Evolutionary conservation across 2,797 vertebrate genomes (phyloP), one percentile per base, ranked within the genome.

Genomic region (Xiphophorus birchmanni): DNA sequence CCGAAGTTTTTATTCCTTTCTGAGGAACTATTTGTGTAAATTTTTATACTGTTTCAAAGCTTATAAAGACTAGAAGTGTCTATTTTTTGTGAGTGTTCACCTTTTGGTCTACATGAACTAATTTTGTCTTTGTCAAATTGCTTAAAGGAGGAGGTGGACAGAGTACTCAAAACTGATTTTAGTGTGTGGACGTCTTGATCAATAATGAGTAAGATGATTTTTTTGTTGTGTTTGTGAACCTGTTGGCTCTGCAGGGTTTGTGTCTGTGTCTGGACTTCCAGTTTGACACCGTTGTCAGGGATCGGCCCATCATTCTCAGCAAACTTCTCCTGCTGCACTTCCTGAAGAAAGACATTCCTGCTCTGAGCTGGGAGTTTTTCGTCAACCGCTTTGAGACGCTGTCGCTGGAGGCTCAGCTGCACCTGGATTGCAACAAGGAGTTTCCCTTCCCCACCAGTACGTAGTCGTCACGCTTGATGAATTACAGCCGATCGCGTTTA

Each of bases 351-450:
- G 98, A 99, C 82, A 97, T 99, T 82, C 99, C 98, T 29, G 98
- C 98, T 1, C 96, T 99, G 80, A 99, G 99, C 92, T 99, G 98
- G 98, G 99, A 99, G 93, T 99, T 99, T 89, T 99, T 99, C 86
- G 98, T 99, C 88, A 99, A 99, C 92, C 97, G 99, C 82, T 99
- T 99, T 93, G 99, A 99, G 90, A 99, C 98, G 0, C 93, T 99
- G 32, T 99, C 98, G 84, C 95, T 99, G 90, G 99, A 99, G 95
- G 99, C 99, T 76, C 99, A 99, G 92, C 95, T 99, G 76, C 99
- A 99, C 93, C 95, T 99, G 89, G 99, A 99, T 92, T 99, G 98
- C 95, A 99, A 99, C 95, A 99, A 99, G 94, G 99, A 99, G 88
- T 99, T 99, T 90, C 99, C 99, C 78, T 99, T 99, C 85, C 98